Conservation (phyloP, 2,113 vertebrate species). For the Capricornis sumatraensis region DNA sequence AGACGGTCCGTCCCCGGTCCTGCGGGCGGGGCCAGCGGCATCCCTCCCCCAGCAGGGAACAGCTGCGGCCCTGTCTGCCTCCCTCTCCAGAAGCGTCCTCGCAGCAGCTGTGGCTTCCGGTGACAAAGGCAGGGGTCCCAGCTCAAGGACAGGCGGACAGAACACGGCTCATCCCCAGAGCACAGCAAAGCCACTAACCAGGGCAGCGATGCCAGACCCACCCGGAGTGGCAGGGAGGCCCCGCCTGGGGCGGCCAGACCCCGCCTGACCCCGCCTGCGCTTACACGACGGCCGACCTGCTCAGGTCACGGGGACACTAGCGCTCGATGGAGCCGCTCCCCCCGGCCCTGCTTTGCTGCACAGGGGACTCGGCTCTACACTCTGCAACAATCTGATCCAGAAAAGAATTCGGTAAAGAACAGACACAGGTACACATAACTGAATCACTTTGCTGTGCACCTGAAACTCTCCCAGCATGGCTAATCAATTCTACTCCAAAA, state of each 20-base stretch:
- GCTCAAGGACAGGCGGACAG: background rate
- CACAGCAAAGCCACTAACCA: background rate
- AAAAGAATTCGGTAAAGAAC: background rate
- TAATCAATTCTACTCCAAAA: background rate
- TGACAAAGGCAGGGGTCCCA: accelerated
- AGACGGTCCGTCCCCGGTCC: accelerated
- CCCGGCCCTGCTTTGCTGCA: background rate
- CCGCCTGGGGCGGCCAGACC: background rate
- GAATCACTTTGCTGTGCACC: background rate
- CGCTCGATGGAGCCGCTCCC: background rate
- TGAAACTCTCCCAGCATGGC: accelerated
- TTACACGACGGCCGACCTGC: accelerated
- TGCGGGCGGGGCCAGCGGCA: accelerated
- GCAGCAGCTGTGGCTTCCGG: background rate
- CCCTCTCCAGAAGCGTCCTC: background rate
- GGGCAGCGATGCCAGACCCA: too few relatives aligned
- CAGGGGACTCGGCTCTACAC: background rate
- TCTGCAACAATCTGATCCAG: background rate
- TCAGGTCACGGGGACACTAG: accelerated
- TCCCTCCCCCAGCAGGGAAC: accelerated
- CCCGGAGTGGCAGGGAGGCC: background rate
- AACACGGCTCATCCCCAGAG: accelerated
- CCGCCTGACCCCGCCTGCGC: background rate
- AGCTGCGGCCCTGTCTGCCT: background rate
- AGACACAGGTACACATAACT: accelerated